These are phyloP conservation scores for Rousettus leschenaultii DNA, from an alignment of 2,113 vertebrate genomes.

Conservation along the genomic window DNA sequence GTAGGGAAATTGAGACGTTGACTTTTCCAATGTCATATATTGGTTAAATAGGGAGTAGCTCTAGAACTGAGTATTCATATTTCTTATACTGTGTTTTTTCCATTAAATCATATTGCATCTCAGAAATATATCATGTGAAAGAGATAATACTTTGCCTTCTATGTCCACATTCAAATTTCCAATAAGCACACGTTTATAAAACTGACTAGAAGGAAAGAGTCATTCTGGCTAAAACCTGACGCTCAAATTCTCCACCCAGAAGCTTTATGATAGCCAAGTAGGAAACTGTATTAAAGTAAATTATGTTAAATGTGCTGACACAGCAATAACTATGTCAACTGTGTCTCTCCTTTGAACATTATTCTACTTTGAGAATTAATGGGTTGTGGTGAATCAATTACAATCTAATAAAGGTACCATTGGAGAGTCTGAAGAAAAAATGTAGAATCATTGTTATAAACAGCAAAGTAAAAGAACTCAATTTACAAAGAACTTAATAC, in stretches of 20 bases:
- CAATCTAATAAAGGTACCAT: constrained; percentile 46
- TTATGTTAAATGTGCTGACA: constrained; percentile 59
- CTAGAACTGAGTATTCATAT: too few relatives aligned
- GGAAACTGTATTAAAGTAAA: constrained; percentile 22
- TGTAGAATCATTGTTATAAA: not conserved
- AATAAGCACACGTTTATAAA: not conserved
- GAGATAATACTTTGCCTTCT: not conserved
- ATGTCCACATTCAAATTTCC: not conserved
- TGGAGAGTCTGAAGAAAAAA: not conserved
- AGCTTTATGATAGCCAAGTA: constrained; percentile 8
- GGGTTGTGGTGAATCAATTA: constrained; percentile 68
- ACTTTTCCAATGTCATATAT: not conserved
- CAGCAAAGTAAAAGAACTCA: not conserved
- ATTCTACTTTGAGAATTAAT: constrained; percentile 76
- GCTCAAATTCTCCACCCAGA: constrained; percentile 27
- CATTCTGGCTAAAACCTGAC: not conserved
- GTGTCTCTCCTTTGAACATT: constrained; percentile 65
- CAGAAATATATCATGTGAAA: not conserved
- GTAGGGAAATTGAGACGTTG: not conserved
- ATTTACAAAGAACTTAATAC: not conserved
- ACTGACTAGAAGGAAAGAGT: not conserved
- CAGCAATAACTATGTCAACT: constrained; percentile 62
- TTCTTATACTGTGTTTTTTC: not conserved
- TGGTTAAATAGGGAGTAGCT: too few relatives aligned
- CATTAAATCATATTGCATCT: not conserved